phyloP scores from a whole-genome alignment of 2,888 invertebrate genomes.

The Congeria kusceri region DNA sequence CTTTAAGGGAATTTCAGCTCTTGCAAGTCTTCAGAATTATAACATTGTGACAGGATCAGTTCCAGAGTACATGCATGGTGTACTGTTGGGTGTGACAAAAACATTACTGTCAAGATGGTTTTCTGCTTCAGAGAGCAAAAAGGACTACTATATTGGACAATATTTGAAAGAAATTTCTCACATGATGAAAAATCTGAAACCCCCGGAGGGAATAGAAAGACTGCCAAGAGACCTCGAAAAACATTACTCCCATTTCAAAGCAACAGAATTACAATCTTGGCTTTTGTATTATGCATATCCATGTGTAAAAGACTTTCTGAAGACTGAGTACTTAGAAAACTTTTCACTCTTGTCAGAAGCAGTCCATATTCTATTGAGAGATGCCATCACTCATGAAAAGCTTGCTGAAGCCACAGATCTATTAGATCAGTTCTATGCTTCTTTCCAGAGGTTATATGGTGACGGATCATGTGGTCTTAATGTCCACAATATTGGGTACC shows the following conservation, averaged over 20 bases:
- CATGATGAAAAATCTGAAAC: conserved; percentile 18
- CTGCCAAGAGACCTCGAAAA: conserved; percentile 31
- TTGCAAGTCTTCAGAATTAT: conserved; percentile 19
- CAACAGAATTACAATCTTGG: conserved; percentile 19
- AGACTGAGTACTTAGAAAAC: conserved; percentile 14
- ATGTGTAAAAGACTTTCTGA: conserved; percentile 26
- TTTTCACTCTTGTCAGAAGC: conserved; percentile 24
- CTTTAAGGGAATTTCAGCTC: conserved; percentile 38
- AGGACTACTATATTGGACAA: conserved; percentile 27
- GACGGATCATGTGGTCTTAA: conserved; percentile 48
- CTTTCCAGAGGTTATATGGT: conserved; percentile 39
- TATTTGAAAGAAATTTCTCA: conserved; percentile 31
- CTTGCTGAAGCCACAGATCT: conserved; percentile 28
- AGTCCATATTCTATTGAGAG: conserved; percentile 24
- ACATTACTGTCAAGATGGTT: conserved; percentile 25
- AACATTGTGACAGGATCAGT: conserved; percentile 27
- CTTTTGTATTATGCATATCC: conserved; percentile 27
- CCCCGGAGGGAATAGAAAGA: conserved; percentile 19
- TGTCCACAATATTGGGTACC: conserved; percentile 49
- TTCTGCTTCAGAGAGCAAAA: conserved; percentile 20
- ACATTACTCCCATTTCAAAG: conserved; percentile 19
- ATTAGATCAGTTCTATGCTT: conserved; percentile 36
- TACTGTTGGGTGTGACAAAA: conserved; percentile 38
- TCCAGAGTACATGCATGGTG: conserved; percentile 48
- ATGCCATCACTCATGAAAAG: conserved; percentile 10